Evolutionary conservation across 2,888 invertebrate species (phyloP).

Genomic region (Folsomia candida): DNA sequence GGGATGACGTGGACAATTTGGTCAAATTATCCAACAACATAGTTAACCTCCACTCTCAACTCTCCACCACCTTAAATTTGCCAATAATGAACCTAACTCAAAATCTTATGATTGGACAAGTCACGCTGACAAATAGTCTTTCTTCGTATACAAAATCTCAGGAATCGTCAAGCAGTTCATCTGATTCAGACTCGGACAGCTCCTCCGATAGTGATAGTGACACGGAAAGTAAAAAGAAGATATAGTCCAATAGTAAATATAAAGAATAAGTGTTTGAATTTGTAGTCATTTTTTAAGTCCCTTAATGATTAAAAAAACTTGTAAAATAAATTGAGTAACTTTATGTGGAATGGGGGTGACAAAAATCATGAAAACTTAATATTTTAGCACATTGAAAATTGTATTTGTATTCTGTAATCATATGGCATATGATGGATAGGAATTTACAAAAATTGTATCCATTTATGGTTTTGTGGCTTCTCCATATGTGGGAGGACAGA

Average conservation of each 20-base stretch:
- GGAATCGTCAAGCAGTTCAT: background rate
- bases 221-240: background rate
- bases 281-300: no score
- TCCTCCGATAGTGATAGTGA: constrained; percentile 13
- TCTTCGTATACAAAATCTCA: constrained; percentile 2
- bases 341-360: no score
- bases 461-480: constrained; percentile 22
- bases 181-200: constrained; percentile 6
- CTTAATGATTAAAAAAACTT: no score
- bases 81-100: constrained; percentile 27
- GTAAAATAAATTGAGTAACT: no score
- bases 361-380: no score
- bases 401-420: no score
- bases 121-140: constrained; percentile 25
- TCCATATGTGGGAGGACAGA: constrained; percentile 29
- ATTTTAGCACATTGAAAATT: no score
- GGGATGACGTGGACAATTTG: constrained; percentile 33
- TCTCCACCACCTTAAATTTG: constrained; percentile 22
- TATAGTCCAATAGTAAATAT: no score
- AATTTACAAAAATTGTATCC: background rate
- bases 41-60: constrained; percentile 24
- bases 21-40: constrained; percentile 19
- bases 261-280: no score
- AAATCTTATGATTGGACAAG: constrained; percentile 23
- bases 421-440: no score